Evolutionary conservation across 2,797 vertebrate genomes (phyloP).

Genomic region (Acanthornis magna): DNA sequence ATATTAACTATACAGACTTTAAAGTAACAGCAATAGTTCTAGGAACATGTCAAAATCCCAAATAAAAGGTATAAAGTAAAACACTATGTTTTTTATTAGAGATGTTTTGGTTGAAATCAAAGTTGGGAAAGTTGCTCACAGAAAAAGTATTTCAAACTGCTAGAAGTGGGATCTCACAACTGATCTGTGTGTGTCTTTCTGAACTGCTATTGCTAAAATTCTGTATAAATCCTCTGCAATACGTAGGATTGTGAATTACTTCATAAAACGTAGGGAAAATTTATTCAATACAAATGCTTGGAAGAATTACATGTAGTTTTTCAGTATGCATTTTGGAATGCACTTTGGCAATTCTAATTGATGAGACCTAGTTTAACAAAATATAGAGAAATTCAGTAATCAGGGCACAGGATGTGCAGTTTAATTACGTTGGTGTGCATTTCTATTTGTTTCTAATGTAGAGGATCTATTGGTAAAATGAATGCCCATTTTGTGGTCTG

Average conservation of each 20-base stretch:
- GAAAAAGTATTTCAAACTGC: background rate
- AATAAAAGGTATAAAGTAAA: background rate
- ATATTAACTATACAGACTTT: background rate
- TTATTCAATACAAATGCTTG: background rate
- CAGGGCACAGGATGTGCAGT: conserved; percentile 64
- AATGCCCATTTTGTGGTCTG: conserved; percentile 81
- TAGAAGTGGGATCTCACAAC: background rate
- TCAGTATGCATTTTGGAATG: conserved; percentile 1
- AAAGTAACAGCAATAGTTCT: background rate
- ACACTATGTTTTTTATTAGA: background rate
- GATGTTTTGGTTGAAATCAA: background rate
- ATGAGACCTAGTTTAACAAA: conserved; percentile 65
- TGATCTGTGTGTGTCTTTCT: conserved; percentile 1
- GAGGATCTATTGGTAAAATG: conserved; percentile 74
- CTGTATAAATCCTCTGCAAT: background rate
- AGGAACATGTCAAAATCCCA: background rate
- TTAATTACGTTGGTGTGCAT: conserved; percentile 72
- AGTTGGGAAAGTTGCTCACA: background rate
- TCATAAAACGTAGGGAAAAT: conserved; percentile 13
- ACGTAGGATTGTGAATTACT: background rate
- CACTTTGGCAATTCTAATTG: conserved; percentile 60
- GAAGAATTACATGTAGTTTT: background rate
- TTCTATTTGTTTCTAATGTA: conserved; percentile 74
- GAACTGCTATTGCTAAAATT: conserved; percentile 3
- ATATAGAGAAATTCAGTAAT: conserved; percentile 62